Base-by-base conservation (phyloP, 2,888 invertebrate genomes). In the Apamea epomidion region DNA sequence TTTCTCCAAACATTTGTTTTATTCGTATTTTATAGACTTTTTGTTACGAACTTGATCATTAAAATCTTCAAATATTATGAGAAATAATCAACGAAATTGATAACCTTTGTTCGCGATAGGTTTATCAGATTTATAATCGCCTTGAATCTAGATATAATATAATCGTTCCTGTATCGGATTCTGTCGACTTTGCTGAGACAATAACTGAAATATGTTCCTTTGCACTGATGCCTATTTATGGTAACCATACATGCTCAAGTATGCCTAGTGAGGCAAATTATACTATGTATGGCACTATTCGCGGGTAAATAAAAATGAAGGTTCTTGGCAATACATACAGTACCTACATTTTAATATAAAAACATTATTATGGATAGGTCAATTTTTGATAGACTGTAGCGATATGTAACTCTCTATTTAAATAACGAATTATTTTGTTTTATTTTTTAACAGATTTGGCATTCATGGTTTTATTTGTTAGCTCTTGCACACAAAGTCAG, bases 51-150 rank as follows among this genome's bases (percentile, higher is more conserved):
- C 25, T 87, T 29, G 10, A 68, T 73, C 45, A 74, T 81, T 62
- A 81, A 60, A 80, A 65, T 70, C 32, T 70, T 74, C 25, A 85
- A 74, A 70, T 70, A 81, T 82, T 81, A 69, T 81, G 48, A 81
- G 14, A 71, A 82, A 83, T 71, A 76, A 83, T 83, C 78, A 83
- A 84, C 84, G 79, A 87, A 83, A 75, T 78, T 74, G 54, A 58
- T 74, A 72, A 83, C 64, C 83, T 83, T 83, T 83, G 77, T 84
- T 76, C 54, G 72, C 76, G 58, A 32, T 86, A 83, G 69, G 76
- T 67, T 83, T 29, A 74, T 74, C 83, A 73, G 83, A 62, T 76
- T 76, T 83, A 65, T 86, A 86, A 83, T 71, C 83, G 84, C 78
- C 69, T 86, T 83, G 65, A 82, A 76, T 60, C 37, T 83, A 84